These are phyloP conservation scores for Toxonevra muliebris DNA, from an alignment of 2,888 invertebrate species.

Conservation along the genomic window DNA sequence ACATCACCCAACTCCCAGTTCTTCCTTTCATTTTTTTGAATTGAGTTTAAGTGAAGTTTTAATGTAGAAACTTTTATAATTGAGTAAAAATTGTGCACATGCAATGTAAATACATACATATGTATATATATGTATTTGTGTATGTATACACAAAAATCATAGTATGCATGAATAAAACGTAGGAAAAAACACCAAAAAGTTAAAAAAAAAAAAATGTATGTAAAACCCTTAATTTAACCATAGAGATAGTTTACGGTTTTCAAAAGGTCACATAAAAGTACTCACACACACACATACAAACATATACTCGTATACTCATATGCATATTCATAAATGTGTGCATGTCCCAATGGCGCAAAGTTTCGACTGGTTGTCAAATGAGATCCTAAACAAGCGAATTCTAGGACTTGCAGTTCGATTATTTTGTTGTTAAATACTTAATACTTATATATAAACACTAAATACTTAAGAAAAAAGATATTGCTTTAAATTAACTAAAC, in stretches of 20 bases:
- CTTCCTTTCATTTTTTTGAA: constrained; percentile 17
- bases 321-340: background rate
- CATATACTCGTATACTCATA: constrained; percentile 3
- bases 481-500: too few relatives aligned
- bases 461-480: too few relatives aligned
- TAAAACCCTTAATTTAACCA: background rate
- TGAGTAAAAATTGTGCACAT: constrained; percentile 49
- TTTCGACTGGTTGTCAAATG: too few relatives aligned
- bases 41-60: constrained; percentile 40
- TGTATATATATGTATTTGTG: background rate
- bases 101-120: constrained; percentile 10
- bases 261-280: background rate
- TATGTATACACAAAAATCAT: background rate
- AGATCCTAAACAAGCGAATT: too few relatives aligned
- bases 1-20: constrained; percentile 32
- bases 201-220: constrained; percentile 8
- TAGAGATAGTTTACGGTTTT: background rate
- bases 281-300: constrained; percentile 17
- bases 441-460: too few relatives aligned
- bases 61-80: constrained; percentile 61
- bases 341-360: too few relatives aligned
- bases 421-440: too few relatives aligned
- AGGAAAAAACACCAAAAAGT: background rate
- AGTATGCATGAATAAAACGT: background rate
- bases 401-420: too few relatives aligned